Base-by-base conservation (phyloP, 2,113 vertebrate species). In the Sclerurus mexicanus region DNA sequence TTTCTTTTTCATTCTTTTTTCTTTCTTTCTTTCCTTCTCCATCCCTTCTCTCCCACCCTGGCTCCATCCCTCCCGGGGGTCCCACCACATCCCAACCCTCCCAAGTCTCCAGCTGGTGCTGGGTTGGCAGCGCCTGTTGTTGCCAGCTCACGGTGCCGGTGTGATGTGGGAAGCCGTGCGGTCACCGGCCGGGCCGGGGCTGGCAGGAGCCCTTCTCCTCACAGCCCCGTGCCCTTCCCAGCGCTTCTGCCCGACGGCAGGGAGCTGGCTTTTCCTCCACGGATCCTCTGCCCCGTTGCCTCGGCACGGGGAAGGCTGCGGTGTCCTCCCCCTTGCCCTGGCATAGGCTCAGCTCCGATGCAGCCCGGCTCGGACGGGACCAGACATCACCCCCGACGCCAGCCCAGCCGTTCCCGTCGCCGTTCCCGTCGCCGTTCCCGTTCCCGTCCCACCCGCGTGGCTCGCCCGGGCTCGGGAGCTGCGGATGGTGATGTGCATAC, bases 401-500 rank as follows among this genome's bases (percentile, higher is more conserved):
- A 23, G 69, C 78, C 27, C 5, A 4, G 83, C 56, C 55, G 1
- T 71, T 49, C 52, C 67, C 68, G 2, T 59, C 35, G n/a, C 56
- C 28, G 7, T 81, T 85, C 55, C 91, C 91, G 55, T 88, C 21
- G 7, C 46, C 46, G 20, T 33, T 68, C 1, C 66, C 46, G 18
- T 47, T 47, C 47, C 47, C 47, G 23, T 88, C 75, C 72, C 92
- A 73, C 63, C 64, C 83, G 85, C 63, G 30, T 67, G 8, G 88
- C 92, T 96, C 56, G 23, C 84, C 73, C 47, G 33, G 87, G 85
- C 93, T 71, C 49, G 35, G 90, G 89, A 92, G 86, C 94, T 17
- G 60, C 52, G 52, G 89, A 93, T 92, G 89, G 93, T 90, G 86
- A 95, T 95, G 94, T 95, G 95, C 84, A 97, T 93, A 95, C 96